phyloP scores from a whole-genome alignment of 2,797 vertebrate species.

The Thalassophryne amazonica region DNA sequence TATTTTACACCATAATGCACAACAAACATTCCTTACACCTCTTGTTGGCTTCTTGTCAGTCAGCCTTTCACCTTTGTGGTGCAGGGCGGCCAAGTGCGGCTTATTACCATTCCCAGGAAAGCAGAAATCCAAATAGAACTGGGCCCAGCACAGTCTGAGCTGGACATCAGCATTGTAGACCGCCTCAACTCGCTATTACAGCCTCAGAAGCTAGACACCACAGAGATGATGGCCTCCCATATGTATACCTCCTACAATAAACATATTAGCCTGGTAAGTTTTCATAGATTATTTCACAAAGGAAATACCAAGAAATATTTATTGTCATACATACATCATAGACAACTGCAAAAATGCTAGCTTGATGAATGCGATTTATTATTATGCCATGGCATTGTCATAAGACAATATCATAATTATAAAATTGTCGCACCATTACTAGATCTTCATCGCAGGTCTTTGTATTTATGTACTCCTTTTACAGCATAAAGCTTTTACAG shows the following conservation, averaged over 20 bases:
- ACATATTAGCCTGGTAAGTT: conserved; percentile 93
- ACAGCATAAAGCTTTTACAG: conserved; percentile 96
- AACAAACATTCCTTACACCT: neutral
- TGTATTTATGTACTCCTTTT: conserved; percentile 7
- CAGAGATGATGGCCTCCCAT: conserved; percentile 97
- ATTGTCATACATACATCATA: neutral
- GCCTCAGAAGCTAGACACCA: conserved; percentile 90
- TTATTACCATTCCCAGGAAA: conserved; percentile 91
- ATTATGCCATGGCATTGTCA: neutral
- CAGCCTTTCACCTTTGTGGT: neutral
- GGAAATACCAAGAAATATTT: neutral
- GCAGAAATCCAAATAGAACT: conserved; percentile 92
- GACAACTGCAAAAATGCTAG: too few species aligned
- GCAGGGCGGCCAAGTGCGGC: conserved; percentile 91
- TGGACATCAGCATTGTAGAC: conserved; percentile 98
- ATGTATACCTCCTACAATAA: conserved; percentile 98
- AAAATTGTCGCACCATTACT: neutral
- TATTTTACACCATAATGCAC: neutral
- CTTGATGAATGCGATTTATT: too few species aligned
- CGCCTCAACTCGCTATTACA: conserved; percentile 96
- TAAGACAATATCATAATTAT: neutral
- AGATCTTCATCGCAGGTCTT: neutral
- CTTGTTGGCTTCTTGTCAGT: neutral
- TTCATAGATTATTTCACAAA: too few species aligned
- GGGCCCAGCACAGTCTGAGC: conserved; percentile 82